Percentiles rank a stretch among this genome's conserved stretches.
Conservation (phyloP, 2,113 vertebrate genomes). For the Phaetusa simplex region DNA sequence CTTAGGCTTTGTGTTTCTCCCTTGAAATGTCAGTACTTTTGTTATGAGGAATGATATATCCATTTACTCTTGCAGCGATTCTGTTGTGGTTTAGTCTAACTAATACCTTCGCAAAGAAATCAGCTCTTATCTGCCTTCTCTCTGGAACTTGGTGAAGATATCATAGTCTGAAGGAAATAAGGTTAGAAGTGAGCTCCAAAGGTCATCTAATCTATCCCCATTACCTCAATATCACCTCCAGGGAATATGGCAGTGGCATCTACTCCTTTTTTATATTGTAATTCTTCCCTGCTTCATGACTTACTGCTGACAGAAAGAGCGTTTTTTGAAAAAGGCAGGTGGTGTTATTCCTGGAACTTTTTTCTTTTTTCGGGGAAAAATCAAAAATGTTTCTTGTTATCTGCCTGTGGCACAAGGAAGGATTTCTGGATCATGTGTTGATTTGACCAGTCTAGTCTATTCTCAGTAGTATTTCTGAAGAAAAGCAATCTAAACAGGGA, state of each 20-base stretch:
- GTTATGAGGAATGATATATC: slow-evolving; percentile 16
- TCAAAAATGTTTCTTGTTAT: background rate
- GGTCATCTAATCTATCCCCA: slow-evolving; percentile 68
- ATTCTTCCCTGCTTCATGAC: slow-evolving; percentile 9
- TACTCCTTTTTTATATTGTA: slow-evolving; percentile 1
- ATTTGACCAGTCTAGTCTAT: background rate
- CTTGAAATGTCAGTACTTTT: slow-evolving; percentile 49
- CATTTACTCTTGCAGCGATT: slow-evolving; percentile 1
- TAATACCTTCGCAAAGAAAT: slow-evolving; percentile 63
- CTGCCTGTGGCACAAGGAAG: background rate
- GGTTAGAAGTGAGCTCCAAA: slow-evolving; percentile 59
- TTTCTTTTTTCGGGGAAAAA: background rate
- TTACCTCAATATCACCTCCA: slow-evolving; percentile 61
- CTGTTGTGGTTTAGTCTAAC: slow-evolving; percentile 54
- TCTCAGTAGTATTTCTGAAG: background rate
- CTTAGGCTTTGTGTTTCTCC: background rate
- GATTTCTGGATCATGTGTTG: background rate
- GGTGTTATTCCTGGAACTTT: background rate
- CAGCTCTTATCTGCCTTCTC: slow-evolving; percentile 57
- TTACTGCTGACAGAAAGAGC: background rate
- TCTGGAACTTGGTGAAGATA: slow-evolving; percentile 57
- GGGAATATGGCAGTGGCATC: slow-evolving; percentile 39
- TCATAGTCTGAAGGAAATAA: slow-evolving; percentile 66
- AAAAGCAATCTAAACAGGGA: background rate
- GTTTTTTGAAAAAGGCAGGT: background rate